Conservation (phyloP, 2,797 vertebrate species). For the Melanotaenia pygmaea region DNA sequence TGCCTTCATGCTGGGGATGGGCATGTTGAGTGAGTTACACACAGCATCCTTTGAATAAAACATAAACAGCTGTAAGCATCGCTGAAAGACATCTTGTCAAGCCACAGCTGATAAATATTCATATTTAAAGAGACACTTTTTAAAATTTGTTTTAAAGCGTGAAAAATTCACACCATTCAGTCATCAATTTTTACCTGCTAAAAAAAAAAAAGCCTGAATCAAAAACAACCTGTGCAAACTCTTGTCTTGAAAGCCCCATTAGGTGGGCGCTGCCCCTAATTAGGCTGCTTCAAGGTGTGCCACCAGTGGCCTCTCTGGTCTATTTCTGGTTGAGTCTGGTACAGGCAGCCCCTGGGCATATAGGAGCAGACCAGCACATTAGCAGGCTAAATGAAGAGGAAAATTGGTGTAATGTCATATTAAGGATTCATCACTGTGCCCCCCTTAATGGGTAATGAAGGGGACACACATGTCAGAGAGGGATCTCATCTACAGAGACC, state of each 20-base stretch:
- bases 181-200: constrained; percentile 54
- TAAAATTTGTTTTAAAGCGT: constrained; percentile 10
- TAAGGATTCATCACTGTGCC: constrained; percentile 97
- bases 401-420: constrained; percentile 99
- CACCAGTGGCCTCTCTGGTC: constrained; percentile 77
- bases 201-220: constrained; percentile 47
- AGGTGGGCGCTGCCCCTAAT: constrained; percentile 79
- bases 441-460: constrained; percentile 85
- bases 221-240: constrained; percentile 65
- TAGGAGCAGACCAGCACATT: constrained; percentile 91
- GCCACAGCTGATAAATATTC: background rate
- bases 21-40: constrained; percentile 93
- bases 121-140: background rate
- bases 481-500: constrained; percentile 79
- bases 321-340: constrained; percentile 87
- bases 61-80: background rate
- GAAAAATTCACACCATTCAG: constrained; percentile 21
- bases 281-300: constrained; percentile 85
- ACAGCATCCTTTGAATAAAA: background rate
- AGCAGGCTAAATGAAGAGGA: constrained; percentile 97
- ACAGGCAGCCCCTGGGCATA: constrained; percentile 82
- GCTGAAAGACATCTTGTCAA: background rate
- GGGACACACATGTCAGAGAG: constrained; percentile 81
- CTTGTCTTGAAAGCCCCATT: constrained; percentile 82
- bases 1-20: constrained; percentile 97